A percentile compares a stretch with the other conserved stretches of the same genome.
These are phyloP conservation scores for Melanostoma mellinum DNA, from an alignment of 2,888 invertebrate genomes.

Conservation along the genomic window DNA sequence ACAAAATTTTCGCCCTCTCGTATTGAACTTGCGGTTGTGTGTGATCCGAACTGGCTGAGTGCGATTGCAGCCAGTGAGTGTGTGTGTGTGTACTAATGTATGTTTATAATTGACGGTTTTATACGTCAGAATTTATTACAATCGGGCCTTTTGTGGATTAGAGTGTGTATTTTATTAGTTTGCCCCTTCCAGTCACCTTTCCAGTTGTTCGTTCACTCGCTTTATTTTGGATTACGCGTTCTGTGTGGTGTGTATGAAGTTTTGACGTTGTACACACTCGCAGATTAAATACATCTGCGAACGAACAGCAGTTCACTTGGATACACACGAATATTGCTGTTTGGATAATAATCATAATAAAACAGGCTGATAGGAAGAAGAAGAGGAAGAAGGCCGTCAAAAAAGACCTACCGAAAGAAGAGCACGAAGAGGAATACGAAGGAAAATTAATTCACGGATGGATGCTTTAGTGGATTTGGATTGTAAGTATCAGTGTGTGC, in stretches of 20 bases:
- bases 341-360: slow-evolving; percentile 70
- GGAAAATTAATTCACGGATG: slow-evolving; percentile 72
- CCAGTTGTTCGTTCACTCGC: slow-evolving; percentile 51
- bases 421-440: slow-evolving; percentile 21
- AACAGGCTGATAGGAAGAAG: slow-evolving; percentile 54
- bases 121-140: slow-evolving; percentile 75
- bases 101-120: slow-evolving; percentile 72
- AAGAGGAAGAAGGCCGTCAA: slow-evolving; percentile 45
- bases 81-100: slow-evolving; percentile 39
- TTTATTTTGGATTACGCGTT: slow-evolving; percentile 72
- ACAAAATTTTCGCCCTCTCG: slow-evolving; percentile 32
- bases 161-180: slow-evolving; percentile 66
- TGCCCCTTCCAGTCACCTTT: slow-evolving; percentile 36
- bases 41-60: background rate
- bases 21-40: slow-evolving; percentile 22
- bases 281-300: slow-evolving; percentile 58
- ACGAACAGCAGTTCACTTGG: slow-evolving; percentile 62
- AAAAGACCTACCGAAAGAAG: background rate
- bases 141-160: slow-evolving; percentile 73
- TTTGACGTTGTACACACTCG: slow-evolving; percentile 50
- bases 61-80: background rate
- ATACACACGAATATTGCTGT: slow-evolving; percentile 42
- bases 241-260: slow-evolving; percentile 61
- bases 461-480: slow-evolving; percentile 69
- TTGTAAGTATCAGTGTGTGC: slow-evolving; percentile 69